Evolutionary conservation across 2,888 invertebrate genomes (phyloP).

Genomic region (Allolobophora icterica): DNA sequence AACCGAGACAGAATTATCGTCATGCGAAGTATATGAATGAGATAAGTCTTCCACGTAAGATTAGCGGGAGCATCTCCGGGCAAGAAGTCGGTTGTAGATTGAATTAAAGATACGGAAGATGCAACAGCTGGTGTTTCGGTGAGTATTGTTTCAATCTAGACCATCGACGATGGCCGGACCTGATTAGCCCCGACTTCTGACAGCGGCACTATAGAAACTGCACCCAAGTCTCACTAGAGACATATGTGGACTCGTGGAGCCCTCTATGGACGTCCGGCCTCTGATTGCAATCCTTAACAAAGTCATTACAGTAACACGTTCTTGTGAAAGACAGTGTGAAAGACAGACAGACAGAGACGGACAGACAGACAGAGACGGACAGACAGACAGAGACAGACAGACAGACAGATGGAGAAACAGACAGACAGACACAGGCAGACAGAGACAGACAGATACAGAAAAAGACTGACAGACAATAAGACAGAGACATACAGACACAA

Average conservation of each 20-base stretch:
- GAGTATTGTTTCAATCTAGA: conserved; percentile 17
- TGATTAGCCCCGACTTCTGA: neutral
- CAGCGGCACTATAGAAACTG: neutral
- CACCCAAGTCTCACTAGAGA: neutral
- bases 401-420: too few relatives aligned
- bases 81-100: neutral
- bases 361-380: neutral
- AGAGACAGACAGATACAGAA: too few relatives aligned
- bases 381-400: neutral
- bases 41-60: neutral
- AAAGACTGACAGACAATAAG: too few relatives aligned
- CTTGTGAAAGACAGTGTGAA: neutral
- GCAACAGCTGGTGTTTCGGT: conserved; percentile 10
- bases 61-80: neutral
- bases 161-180: neutral
- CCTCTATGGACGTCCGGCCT: neutral
- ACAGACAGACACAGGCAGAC: too few relatives aligned
- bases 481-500: too few relatives aligned
- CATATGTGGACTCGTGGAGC: neutral
- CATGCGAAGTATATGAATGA: neutral
- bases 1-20: neutral
- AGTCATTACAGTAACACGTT: neutral
- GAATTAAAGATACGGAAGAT: neutral
- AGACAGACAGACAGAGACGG: neutral
- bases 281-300: conserved; percentile 11